Evolutionary conservation across 2,113 vertebrate genomes (phyloP).

Genomic region (Lampris incognitus): DNA sequence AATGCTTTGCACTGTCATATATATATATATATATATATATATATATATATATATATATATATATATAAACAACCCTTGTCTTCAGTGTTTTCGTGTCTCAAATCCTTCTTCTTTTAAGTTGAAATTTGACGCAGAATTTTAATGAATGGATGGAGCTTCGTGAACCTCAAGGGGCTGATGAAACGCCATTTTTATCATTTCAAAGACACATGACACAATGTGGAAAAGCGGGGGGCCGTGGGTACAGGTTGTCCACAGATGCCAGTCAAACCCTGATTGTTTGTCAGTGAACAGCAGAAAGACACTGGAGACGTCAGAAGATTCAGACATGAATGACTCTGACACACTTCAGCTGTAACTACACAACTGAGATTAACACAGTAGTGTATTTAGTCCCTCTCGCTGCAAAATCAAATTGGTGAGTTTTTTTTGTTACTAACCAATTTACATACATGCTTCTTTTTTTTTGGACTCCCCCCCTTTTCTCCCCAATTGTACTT

Average conservation of each 20-base stretch:
- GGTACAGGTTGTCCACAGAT: neutral
- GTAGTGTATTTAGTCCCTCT: conserved; percentile 18
- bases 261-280: conserved; percentile 1
- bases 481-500: too few species aligned
- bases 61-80: too few species aligned
- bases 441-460: conserved; percentile 19
- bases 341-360: conserved; percentile 22
- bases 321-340: conserved; percentile 28
- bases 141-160: too few species aligned
- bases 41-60: too few species aligned
- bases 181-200: too few species aligned
- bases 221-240: too few species aligned
- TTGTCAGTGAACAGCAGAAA: neutral
- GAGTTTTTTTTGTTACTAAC: conserved; percentile 22
- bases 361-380: conserved; percentile 18
- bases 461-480: neutral
- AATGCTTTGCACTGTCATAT: neutral
- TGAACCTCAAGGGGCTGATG: too few species aligned
- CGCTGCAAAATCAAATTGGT: conserved; percentile 31
- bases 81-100: neutral
- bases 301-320: neutral
- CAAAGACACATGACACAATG: too few species aligned
- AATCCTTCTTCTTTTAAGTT: conserved; percentile 16
- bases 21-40: too few species aligned
- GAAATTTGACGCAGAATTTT: too few species aligned